A percentile compares a stretch with the other conserved stretches of the same genome.
Conservation (phyloP, 2,113 vertebrate genomes). For the Cacatua alba region DNA sequence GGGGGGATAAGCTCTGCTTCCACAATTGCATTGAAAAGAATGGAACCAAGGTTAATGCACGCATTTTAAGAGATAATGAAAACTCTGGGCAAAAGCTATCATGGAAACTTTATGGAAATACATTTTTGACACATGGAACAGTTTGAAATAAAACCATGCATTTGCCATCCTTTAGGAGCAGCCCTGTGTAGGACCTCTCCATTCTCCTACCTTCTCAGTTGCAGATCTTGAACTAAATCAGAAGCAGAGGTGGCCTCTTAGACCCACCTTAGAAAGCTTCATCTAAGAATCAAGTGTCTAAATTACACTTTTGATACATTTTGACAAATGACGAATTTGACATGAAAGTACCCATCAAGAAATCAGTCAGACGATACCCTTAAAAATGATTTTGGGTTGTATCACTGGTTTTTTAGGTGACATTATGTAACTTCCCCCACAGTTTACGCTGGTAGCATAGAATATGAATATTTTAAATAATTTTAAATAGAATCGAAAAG, state of each 20-base stretch:
- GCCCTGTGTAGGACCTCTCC: not conserved
- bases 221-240: not conserved
- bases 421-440: not conserved
- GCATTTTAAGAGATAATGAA: not conserved
- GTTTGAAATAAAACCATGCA: not conserved
- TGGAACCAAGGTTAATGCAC: not conserved
- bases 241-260: not conserved
- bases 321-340: not conserved
- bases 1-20: not conserved
- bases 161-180: not conserved
- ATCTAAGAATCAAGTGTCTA: not conserved
- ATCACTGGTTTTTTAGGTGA: not conserved
- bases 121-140: not conserved
- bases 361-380: not conserved
- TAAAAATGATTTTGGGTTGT: not conserved
- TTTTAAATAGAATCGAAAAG: constrained; percentile 2
- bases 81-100: not conserved
- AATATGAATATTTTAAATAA: not conserved
- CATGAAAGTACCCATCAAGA: not conserved
- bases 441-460: not conserved
- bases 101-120: not conserved
- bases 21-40: not conserved
- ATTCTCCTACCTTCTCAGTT: not conserved
- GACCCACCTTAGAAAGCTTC: not conserved
- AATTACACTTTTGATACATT: not conserved